Evolutionary conservation across 2,888 invertebrate species (phyloP).

Genomic region (Synergus japonicus): DNA sequence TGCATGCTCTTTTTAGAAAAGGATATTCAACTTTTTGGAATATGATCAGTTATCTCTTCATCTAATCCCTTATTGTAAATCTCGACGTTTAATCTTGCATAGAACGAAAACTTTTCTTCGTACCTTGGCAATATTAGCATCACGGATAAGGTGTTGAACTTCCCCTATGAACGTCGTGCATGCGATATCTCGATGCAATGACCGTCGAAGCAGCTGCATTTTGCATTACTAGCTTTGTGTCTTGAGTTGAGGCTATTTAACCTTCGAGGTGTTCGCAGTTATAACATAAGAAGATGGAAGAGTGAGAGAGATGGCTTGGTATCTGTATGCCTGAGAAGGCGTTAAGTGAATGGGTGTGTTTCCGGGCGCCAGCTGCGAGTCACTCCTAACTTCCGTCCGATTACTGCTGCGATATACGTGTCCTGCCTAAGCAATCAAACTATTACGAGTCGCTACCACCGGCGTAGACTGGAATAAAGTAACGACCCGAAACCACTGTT

Average conservation of each 20-base stretch:
- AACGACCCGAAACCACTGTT: conserved; percentile 57
- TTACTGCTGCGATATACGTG: conserved; percentile 59
- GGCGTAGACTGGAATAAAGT: conserved; percentile 52
- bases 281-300: conserved; percentile 25
- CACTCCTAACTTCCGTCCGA: conserved; percentile 60
- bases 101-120: not conserved
- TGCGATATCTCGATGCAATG: conserved; percentile 27
- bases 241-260: conserved; percentile 25
- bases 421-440: conserved; percentile 52
- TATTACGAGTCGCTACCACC: conserved; percentile 56
- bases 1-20: too few relatives aligned
- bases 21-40: not conserved
- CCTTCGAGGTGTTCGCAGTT: conserved; percentile 36
- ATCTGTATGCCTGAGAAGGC: conserved; percentile 41
- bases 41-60: not conserved
- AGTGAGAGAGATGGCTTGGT: conserved; percentile 39
- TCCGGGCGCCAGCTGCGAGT: conserved; percentile 68
- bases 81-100: not conserved
- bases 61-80: not conserved
- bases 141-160: not conserved
- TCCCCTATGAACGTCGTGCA: not conserved
- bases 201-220: conserved; percentile 52
- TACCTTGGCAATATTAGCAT: not conserved
- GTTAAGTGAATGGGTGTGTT: conserved; percentile 55
- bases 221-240: conserved; percentile 31